A percentile compares a stretch with the other conserved stretches of the same genome.
Evolutionary conservation across 2,113 vertebrate genomes (phyloP).

Genomic region (Pteropus alecto): DNA sequence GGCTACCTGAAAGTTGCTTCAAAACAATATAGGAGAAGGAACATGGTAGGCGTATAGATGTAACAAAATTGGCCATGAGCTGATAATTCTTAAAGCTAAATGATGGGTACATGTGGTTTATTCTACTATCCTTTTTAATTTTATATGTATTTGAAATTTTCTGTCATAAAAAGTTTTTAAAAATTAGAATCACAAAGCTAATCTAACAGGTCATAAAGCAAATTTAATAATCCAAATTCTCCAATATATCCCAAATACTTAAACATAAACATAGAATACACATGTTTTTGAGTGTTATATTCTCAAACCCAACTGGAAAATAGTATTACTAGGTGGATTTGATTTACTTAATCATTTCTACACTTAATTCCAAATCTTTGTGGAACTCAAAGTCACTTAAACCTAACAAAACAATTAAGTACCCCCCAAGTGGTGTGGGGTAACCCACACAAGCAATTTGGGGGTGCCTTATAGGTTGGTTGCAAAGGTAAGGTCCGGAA

Average conservation of each 20-base stretch:
- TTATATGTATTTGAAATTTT: not conserved
- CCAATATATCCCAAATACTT: not conserved
- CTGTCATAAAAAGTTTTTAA: not conserved
- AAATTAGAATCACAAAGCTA: conserved; percentile 14
- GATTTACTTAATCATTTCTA: not conserved
- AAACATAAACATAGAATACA: not conserved
- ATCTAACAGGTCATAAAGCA: not conserved
- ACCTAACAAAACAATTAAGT: not conserved
- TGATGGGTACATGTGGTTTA: not conserved
- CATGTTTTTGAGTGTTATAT: not conserved
- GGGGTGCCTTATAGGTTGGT: not conserved
- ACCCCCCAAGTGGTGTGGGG: not conserved
- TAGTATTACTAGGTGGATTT: not conserved
- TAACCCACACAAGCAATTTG: not conserved
- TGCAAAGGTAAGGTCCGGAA: not conserved
- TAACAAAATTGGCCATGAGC: not conserved
- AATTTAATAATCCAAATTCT: not conserved
- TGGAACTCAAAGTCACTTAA: not conserved
- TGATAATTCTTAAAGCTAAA: not conserved
- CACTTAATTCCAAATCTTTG: not conserved
- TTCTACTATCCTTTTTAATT: not conserved
- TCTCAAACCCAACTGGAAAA: not conserved
- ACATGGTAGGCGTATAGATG: not conserved
- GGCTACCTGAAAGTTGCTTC: not conserved
- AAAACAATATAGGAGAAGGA: not conserved